Percentiles rank a stretch among this genome's conserved stretches.
Evolutionary conservation across 2,888 invertebrate genomes (phyloP).

Genomic region (Rotaria sp.): DNA sequence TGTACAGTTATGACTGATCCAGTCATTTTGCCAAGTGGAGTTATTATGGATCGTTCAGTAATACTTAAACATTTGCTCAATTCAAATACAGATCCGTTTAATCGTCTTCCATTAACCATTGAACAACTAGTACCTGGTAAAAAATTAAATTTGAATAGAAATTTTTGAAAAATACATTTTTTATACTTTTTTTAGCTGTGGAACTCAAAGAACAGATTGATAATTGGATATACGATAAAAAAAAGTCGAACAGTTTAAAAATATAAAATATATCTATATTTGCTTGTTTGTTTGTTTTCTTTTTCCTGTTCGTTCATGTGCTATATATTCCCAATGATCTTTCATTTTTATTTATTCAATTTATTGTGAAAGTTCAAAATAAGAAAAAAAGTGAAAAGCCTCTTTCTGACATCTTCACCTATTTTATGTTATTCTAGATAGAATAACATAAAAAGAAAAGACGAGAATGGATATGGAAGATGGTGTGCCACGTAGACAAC

Average conservation of each 20-base stretch:
- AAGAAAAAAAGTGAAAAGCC: background rate
- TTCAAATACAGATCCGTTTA: conserved; percentile 94
- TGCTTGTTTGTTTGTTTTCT: background rate
- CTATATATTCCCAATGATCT: background rate
- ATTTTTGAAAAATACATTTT: background rate
- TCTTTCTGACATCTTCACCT: background rate
- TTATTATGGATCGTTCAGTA: conserved; percentile 84
- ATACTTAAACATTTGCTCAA: conserved; percentile 86
- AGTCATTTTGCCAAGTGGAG: conserved; percentile 74
- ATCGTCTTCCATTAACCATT: conserved; percentile 84
- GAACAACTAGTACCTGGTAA: conserved; percentile 72
- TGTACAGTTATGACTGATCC: conserved; percentile 93
- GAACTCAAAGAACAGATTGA: conserved; percentile 25
- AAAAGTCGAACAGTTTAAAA: conserved; percentile 17
- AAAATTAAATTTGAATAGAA: background rate
- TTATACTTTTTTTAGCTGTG: background rate
- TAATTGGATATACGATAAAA: conserved; percentile 6
- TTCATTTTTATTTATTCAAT: conserved; percentile 9
- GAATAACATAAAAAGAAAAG: no score
- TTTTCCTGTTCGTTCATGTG: background rate
- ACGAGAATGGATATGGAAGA: conserved; percentile 3
- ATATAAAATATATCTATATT: background rate
- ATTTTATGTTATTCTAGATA: background rate
- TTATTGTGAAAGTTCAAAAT: background rate
- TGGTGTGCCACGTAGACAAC: conserved; percentile 7